Conservation (phyloP, 2,113 vertebrate genomes). For the Chloebia gouldiae region DNA sequence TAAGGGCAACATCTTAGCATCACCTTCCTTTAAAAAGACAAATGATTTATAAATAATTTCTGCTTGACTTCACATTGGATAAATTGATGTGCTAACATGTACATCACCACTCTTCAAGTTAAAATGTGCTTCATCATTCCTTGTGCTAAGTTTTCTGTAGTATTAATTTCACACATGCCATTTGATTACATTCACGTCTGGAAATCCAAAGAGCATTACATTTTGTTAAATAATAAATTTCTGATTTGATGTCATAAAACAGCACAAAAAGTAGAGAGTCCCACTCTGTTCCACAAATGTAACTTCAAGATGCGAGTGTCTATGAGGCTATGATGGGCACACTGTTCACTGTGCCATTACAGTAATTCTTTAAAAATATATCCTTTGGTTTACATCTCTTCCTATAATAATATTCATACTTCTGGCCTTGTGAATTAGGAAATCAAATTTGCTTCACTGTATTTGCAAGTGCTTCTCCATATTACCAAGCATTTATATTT, state of each 20-base stretch:
- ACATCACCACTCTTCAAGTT: not conserved
- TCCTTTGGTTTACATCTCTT: not conserved
- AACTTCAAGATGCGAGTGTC: not conserved
- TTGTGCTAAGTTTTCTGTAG: not conserved
- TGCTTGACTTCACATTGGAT: not conserved
- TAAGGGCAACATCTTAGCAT: constrained; percentile 15
- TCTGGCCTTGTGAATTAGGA: not conserved
- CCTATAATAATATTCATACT: not conserved
- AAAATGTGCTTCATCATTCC: not conserved
- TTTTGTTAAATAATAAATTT: not conserved
- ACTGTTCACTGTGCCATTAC: not conserved
- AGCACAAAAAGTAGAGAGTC: not conserved
- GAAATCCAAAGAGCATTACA: not conserved
- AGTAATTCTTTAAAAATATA: not conserved
- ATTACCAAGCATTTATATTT: not conserved
- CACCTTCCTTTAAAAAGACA: constrained; percentile 21
- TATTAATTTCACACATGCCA: not conserved
- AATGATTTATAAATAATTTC: constrained; percentile 48
- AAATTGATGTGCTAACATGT: not conserved
- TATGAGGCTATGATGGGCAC: no score
- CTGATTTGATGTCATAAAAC: not conserved
- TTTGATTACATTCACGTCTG: not conserved
- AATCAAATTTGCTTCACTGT: not conserved
- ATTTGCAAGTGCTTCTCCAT: not conserved
- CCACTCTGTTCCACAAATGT: not conserved